These are phyloP conservation scores for Lordiphosa stackelbergi DNA, from an alignment of 1,140 invertebrate species.

Conservation along the genomic window DNA sequence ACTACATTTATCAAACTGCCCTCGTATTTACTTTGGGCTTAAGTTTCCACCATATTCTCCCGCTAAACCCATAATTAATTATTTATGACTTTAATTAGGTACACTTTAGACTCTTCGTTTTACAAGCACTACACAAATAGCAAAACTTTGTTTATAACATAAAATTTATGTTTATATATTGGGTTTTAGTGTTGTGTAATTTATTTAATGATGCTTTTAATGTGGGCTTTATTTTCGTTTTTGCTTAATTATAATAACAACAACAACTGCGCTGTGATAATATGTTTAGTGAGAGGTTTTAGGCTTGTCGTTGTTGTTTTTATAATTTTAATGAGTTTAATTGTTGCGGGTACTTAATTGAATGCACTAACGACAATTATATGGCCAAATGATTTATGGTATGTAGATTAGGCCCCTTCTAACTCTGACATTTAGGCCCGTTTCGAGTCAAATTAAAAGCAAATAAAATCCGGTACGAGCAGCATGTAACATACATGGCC, in stretches of 20 bases:
- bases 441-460: slow-evolving; percentile 68
- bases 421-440: slow-evolving; percentile 54
- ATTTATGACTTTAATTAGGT: slow-evolving; percentile 36
- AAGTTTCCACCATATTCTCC: too few relatives aligned
- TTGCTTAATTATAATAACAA: slow-evolving; percentile 23
- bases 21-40: too few relatives aligned
- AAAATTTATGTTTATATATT: slow-evolving; percentile 41
- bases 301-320: background rate
- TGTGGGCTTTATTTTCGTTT: slow-evolving; percentile 22
- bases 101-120: slow-evolving; percentile 24
- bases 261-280: slow-evolving; percentile 27
- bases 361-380: slow-evolving; percentile 61
- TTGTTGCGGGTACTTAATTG: slow-evolving; percentile 61
- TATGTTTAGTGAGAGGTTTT: slow-evolving; percentile 30
- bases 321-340: slow-evolving; percentile 56
- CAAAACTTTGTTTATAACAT: slow-evolving; percentile 42
- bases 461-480: slow-evolving; percentile 49
- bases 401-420: slow-evolving; percentile 47
- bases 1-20: too few relatives aligned
- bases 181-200: slow-evolving; percentile 35
- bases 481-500: slow-evolving; percentile 50
- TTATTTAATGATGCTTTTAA: slow-evolving; percentile 66
- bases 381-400: slow-evolving; percentile 28
- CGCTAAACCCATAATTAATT: slow-evolving; percentile 30
- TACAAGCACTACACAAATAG: slow-evolving; percentile 37